Evolutionary conservation across 1,140 invertebrate genomes (phyloP).

Genomic region (Aradophagus sp.): DNA sequence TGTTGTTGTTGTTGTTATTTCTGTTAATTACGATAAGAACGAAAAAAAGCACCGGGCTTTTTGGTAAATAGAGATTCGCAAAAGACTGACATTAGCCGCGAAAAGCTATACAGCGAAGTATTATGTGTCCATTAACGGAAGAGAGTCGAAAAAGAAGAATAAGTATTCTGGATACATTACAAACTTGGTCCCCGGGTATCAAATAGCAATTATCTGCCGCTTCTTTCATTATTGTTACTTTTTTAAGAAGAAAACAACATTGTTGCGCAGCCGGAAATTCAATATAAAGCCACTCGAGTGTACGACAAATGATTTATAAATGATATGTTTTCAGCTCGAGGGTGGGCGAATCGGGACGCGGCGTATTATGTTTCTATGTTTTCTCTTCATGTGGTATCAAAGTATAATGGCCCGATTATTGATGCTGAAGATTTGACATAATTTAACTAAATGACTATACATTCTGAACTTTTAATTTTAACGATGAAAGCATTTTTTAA

Average conservation of each 20-base stretch:
- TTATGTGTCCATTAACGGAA: constrained; percentile 54
- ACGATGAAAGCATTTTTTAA: no score
- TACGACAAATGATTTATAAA: no score
- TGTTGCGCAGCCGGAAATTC: constrained; percentile 36
- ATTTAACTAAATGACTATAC: no score
- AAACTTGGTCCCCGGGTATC: constrained; percentile 40
- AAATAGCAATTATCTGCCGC: constrained; percentile 38
- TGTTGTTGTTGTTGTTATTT: constrained; percentile 16
- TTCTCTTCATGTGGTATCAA: no score
- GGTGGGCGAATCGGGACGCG: no score
- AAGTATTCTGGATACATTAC: constrained; percentile 34
- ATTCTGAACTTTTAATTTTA: no score
- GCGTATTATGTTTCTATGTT: no score
- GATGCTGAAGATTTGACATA: no score
- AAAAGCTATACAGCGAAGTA: constrained; percentile 35
- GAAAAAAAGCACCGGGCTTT: constrained; percentile 12
- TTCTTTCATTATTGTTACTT: constrained; percentile 38
- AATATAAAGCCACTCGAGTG: constrained; percentile 44
- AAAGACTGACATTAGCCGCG: no score
- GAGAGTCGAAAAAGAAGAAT: constrained; percentile 32
- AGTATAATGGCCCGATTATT: no score
- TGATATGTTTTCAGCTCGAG: no score
- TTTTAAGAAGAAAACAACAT: constrained; percentile 31
- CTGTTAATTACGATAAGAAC: constrained; percentile 37
- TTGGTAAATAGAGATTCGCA: no score